These are phyloP conservation scores for Hybognathus amarus DNA, from an alignment of 2,797 vertebrate genomes.

Conservation along the genomic window DNA sequence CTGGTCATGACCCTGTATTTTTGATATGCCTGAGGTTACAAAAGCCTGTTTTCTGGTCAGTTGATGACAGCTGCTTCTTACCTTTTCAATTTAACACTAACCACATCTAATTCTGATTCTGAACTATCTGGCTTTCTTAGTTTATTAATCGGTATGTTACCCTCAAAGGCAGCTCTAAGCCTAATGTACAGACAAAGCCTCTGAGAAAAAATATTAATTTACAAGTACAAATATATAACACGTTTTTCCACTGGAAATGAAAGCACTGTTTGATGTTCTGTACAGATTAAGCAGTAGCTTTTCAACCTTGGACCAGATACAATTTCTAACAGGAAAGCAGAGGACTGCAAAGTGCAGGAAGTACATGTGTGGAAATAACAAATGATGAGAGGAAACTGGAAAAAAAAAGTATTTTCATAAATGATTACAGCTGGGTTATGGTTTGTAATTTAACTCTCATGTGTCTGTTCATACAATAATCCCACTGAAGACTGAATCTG, in stretches of 20 bases:
- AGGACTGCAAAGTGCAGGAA: conserved; percentile 43
- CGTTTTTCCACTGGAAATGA: background rate
- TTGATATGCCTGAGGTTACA: conserved; percentile 20
- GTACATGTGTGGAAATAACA: conserved; percentile 45
- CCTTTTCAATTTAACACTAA: conserved; percentile 45
- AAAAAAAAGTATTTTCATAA: conserved; percentile 32
- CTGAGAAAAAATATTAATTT: background rate
- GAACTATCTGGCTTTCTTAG: conserved; percentile 28
- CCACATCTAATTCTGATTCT: conserved; percentile 46
- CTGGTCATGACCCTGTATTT: conserved; percentile 32
- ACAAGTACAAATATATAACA: background rate
- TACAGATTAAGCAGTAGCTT: conserved; percentile 28
- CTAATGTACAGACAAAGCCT: conserved; percentile 7
- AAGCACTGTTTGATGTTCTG: background rate
- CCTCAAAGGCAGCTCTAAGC: background rate
- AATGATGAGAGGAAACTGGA: conserved; percentile 39
- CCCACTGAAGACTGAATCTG: background rate
- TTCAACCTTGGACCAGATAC: conserved; percentile 31
- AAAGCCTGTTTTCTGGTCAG: conserved; percentile 46
- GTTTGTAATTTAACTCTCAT: conserved; percentile 22
- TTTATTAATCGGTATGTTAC: conserved; percentile 30
- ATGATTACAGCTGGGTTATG: conserved; percentile 25
- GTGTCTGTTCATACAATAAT: background rate
- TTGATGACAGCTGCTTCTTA: conserved; percentile 46
- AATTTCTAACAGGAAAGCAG: conserved; percentile 36